These are phyloP conservation scores for Halesus radiatus DNA, from an alignment of 1,140 invertebrate genomes.

Conservation along the genomic window DNA sequence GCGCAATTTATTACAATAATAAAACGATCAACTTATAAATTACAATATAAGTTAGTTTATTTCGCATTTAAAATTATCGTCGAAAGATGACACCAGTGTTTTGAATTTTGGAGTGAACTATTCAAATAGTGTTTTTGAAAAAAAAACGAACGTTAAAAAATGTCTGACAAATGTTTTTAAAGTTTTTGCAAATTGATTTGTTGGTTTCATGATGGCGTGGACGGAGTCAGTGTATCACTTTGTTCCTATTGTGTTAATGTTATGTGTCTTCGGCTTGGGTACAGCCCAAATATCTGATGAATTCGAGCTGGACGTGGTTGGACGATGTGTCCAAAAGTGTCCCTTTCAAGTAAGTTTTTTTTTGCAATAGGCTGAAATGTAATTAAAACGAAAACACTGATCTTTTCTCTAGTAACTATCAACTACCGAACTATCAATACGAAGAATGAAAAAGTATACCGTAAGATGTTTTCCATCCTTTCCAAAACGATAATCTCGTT, in stretches of 20 bases:
- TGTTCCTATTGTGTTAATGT: slow-evolving; percentile 10
- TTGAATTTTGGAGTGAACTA: too few species aligned
- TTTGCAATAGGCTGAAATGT: not conserved
- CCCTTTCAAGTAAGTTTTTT: slow-evolving; percentile 4
- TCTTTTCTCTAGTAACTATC: not conserved
- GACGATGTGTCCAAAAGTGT: not conserved
- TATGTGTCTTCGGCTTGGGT: not conserved
- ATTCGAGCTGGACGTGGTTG: not conserved
- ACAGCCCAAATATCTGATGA: not conserved
- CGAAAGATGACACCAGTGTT: too few species aligned
- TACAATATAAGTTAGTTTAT: too few species aligned
- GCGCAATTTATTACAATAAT: too few species aligned
- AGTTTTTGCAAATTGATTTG: not conserved
- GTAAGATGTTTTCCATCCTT: not conserved
- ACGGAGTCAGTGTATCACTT: not conserved
- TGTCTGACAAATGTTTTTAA: not conserved
- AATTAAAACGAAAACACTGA: too few species aligned
- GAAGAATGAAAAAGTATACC: not conserved
- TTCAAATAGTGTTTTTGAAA: too few species aligned
- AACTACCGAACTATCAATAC: not conserved
- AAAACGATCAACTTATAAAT: too few species aligned
- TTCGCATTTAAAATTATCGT: too few species aligned
- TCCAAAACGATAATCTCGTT: not conserved
- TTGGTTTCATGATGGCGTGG: slow-evolving; percentile 5
- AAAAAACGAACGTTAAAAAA: slow-evolving; percentile 4